Conservation (phyloP, 2,113 vertebrate genomes). For the Ictalurus furcatus region DNA sequence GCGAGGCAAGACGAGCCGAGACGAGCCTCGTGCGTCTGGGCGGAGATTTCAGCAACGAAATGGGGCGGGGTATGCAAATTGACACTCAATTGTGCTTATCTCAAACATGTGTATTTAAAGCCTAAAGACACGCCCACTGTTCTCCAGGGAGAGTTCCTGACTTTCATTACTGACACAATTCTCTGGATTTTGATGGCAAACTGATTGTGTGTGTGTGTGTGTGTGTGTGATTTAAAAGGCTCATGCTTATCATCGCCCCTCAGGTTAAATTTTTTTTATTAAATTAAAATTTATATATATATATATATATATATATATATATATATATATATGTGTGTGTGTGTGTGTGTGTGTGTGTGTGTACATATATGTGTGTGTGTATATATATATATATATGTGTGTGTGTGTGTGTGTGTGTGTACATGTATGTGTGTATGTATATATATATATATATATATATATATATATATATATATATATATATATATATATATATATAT, state of each 20-base stretch:
- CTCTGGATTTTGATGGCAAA: not conserved
- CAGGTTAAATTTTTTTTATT: too few relatives aligned
- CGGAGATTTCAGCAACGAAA: not conserved
- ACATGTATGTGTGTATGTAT: too few relatives aligned
- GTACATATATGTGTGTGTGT: too few relatives aligned
- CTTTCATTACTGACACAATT: slow-evolving; percentile 11
- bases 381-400: too few relatives aligned
- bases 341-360: too few relatives aligned
- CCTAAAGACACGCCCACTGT: slow-evolving; percentile 3
- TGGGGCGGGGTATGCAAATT: slow-evolving; percentile 13
- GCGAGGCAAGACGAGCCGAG: not conserved
- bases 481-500: too few relatives aligned
- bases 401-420: too few relatives aligned
- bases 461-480: too few relatives aligned
- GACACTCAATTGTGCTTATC: not conserved
- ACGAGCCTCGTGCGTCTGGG: slow-evolving; percentile 19
- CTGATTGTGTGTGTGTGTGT: not conserved
- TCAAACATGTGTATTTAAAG: slow-evolving; percentile 13
- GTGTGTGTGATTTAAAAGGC: not conserved
- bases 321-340: too few relatives aligned
- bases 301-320: too few relatives aligned
- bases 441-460: too few relatives aligned
- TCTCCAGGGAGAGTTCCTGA: not conserved
- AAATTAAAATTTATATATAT: too few relatives aligned
- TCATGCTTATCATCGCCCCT: not conserved